Base-by-base conservation (phyloP, 2,113 vertebrate genomes). In the human (Homo sapiens) region DNA sequence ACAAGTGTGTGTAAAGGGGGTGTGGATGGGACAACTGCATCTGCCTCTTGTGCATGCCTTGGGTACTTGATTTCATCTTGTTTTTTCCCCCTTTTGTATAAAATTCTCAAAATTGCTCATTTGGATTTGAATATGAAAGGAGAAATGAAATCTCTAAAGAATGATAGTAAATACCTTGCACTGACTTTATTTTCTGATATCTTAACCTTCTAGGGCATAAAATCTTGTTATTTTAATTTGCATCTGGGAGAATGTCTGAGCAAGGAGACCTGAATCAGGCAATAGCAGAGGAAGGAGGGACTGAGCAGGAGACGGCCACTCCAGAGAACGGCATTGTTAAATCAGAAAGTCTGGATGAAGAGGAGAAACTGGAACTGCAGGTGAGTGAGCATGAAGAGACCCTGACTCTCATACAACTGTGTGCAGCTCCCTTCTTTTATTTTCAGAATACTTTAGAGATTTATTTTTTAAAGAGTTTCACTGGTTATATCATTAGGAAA, bases 191-290 rank as follows among this genome's bases (percentile, higher is more conserved):
- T 95, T 98, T 0, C 40, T 98, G 92, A 32, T 97, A 64, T 98
- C 90, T 98, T 96, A 73, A 98, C 97, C 81, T 98, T 98, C 40
- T 87, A 99, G 99, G 98, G 96, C 97, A 98, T 96, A 97, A 96
- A 96, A 98, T 93, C 89, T 98, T 97, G 78, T 97, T 98, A 35
- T 97, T 98, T 98, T 98, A 97, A 99, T 98, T 98, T 98, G 96
- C 98, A 82, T 98, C 98, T 98, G 98, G 97, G 98, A 99, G 98
- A 97, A 99, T 99, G 99, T 99, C 99, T 98, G 99, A 99, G 87
- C 98, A 98, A 98, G 99, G 97, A 95, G 98, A 98, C 98, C 96
- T 98, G 94, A 98, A 70, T 97, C 97, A 97, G 86, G 98, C 98
- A 68, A 98, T 98, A 79, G 96, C 90, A 80, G 98, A 98, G 91